phyloP scores from a whole-genome alignment of 2,888 invertebrate genomes.

The Meganola albula region DNA sequence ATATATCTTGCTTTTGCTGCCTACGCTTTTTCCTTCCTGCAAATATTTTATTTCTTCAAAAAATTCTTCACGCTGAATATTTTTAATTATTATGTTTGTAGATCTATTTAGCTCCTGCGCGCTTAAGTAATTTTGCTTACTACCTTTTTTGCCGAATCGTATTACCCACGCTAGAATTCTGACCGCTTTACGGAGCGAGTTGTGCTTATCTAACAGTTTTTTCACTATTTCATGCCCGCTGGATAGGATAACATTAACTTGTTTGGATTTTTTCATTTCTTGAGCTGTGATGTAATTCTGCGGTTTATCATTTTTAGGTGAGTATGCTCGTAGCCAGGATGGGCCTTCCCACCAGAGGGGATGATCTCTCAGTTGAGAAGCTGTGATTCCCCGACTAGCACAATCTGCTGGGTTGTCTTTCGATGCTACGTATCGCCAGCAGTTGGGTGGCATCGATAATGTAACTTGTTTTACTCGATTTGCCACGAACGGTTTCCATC shows the following conservation, averaged over 20 bases:
- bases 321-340: constrained; percentile 4
- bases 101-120: constrained; percentile 7
- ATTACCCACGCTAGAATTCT: constrained; percentile 10
- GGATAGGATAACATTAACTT: no score
- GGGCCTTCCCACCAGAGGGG: constrained; percentile 17
- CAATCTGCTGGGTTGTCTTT: constrained; percentile 22
- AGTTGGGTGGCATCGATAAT: constrained; percentile 8
- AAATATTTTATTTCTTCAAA: constrained; percentile 5
- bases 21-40: constrained; percentile 1
- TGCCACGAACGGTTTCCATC: constrained; percentile 5
- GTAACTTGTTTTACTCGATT: constrained; percentile 17
- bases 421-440: constrained; percentile 21
- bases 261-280: background rate
- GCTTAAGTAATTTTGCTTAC: constrained; percentile 4
- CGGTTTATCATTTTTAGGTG: background rate
- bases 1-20: constrained; percentile 1
- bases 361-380: constrained; percentile 8
- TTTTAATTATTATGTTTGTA: constrained; percentile 6
- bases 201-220: constrained; percentile 6
- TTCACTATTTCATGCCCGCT: constrained; percentile 3
- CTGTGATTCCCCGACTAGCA: constrained; percentile 18
- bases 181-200: constrained; percentile 5
- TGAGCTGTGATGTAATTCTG: background rate
- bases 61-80: constrained; percentile 2
- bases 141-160: background rate